Base-by-base conservation (phyloP, 2,113 vertebrate species). In the Thunnus maccoyii region DNA sequence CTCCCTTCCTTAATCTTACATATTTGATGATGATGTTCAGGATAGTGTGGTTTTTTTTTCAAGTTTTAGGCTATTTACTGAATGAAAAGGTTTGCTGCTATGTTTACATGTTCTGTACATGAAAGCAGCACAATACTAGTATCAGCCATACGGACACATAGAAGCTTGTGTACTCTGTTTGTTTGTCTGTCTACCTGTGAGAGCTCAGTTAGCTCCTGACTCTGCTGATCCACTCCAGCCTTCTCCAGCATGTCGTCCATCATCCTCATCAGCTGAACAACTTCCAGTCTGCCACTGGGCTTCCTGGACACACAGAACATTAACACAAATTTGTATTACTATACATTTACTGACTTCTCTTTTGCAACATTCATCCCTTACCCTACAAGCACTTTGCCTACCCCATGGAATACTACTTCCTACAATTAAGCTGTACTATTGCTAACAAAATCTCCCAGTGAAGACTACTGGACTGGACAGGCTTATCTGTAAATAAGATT, bases 231-330 rank as follows among this genome's bases (percentile, higher is more conserved):
- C 50, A 94, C 88, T 3, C 96, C 96, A 57, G 96, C 96, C 84
- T 94, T 96, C 88, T 96, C 92, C 77, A 98, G 71, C 96, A 98
- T 97, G 48, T 91, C 73, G 30, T 98, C 97, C 97, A 98, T 98
- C 83, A 96, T 94, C 17, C 88, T 90, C 90, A 94, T 95, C 91
- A 99, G 91, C 84, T 96, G 95, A 32, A 96, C 65, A 25, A 94
- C 97, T 75, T 98, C 96, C 47, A 95, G 69, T 80, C 97, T 94
- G 17, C 95, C 95, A 81, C 95, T 96, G 55, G 97, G 97, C 90
- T 92, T 97, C 95, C 97, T 98, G 77, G 22, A 52, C 10, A 65
- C 48, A 77, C 50, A 77, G 17, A 72, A 67, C 5, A 78, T 18
- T 50, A 2, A 63, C 44, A 80, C 4, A 48, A 48, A 76, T 32